Evolutionary conservation across 2,113 vertebrate species (phyloP), one percentile per base, ranked within the genome.

Genomic region (Strigops habroptila): DNA sequence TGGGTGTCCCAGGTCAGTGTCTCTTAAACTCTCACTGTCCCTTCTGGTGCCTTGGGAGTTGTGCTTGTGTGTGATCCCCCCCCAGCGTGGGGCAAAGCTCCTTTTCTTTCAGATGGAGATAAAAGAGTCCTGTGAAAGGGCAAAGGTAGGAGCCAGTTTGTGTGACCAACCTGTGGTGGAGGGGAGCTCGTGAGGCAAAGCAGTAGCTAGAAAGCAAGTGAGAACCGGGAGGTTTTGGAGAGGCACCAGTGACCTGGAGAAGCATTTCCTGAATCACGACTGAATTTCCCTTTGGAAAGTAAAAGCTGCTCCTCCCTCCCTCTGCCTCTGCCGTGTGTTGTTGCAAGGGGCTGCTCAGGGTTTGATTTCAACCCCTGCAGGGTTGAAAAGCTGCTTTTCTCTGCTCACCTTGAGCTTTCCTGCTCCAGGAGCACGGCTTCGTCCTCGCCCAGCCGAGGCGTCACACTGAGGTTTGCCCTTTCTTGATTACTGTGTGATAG

Each of bases 101-200:
- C 48, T 41, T 39, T 17, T 22, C 16, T 43, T 30, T n/a, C 3
- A 7, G 33, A 6, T 2, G 18, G 65, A 60, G 44, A 31, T 43
- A 28, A 8, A 52, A 46, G 46, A 7, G 53, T 3, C 3, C 3
- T 0, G 2, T 0, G 12, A 2, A 11, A 46, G 48, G 17, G 21
- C 33, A 68, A 46, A 85, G 53, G 41, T 25, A 6, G 57, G 28
- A 85, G 30, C 67, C 39, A 24, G 44, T 24, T 57, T 35, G 51
- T 27, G 31, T 64, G 10, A 86, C 33, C 25, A 24, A 14, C 57
- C 2, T 62, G 31, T 28, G 52, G 5, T 1, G 18, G 89, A 41
- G 35, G 73, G 88, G n/a, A 33, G 52, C 62, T 69, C 0, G 0
- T 9, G 18, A 10, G 35, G 63, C 14, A 4, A 23, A 55, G 62